Evolutionary conservation across 2,888 invertebrate genomes (phyloP).

Genomic region (Sipunculus nudus): DNA sequence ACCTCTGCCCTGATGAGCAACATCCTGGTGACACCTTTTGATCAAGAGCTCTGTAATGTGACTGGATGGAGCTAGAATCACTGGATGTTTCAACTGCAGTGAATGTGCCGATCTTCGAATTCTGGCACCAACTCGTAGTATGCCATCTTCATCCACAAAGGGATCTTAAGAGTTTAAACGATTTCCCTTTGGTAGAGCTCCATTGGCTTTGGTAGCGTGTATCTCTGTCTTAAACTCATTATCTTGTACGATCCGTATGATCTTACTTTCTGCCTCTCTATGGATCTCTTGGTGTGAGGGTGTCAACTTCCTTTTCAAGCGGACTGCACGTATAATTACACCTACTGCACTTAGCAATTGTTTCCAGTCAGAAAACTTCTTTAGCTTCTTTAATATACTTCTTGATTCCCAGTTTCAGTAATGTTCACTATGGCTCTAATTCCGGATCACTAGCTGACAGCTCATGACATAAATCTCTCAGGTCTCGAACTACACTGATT

Average conservation of each 20-base stretch:
- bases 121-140: slow-evolving; percentile 28
- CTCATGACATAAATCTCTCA: slow-evolving; percentile 6
- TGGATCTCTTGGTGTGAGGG: no score
- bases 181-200: no score
- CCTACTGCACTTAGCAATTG: background rate
- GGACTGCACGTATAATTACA: no score
- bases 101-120: no score
- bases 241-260: no score
- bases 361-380: slow-evolving; percentile 15
- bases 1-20: slow-evolving; percentile 36
- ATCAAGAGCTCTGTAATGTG: slow-evolving; percentile 22
- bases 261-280: no score
- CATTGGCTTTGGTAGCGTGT: no score
- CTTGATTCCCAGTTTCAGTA: no score
- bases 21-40: slow-evolving; percentile 33
- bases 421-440: no score
- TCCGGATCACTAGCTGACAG: no score
- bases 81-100: slow-evolving; percentile 21
- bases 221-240: no score
- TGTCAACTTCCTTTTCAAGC: no score
- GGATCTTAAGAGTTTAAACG: slow-evolving; percentile 10
- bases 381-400: background rate
- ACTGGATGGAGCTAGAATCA: slow-evolving; percentile 12
- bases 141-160: slow-evolving; percentile 25
- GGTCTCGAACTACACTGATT: slow-evolving; percentile 7